A percentile compares a stretch with the other conserved stretches of the same genome.
phyloP scores from a whole-genome alignment of 2,888 invertebrate genomes.

The Dicranocentrus wangi region DNA sequence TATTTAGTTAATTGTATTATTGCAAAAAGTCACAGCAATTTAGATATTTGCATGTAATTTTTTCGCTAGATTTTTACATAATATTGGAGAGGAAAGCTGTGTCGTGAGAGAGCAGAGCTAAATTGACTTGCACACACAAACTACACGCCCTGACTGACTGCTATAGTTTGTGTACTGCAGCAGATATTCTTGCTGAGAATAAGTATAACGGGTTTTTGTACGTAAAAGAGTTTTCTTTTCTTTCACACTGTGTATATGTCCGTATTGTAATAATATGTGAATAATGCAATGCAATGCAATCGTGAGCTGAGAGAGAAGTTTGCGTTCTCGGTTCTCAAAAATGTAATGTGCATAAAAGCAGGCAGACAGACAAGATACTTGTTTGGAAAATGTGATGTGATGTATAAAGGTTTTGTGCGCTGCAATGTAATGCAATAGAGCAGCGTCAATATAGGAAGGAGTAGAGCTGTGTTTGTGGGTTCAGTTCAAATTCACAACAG shows the following conservation, averaged over 20 bases:
- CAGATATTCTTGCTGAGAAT: slow-evolving; percentile 41
- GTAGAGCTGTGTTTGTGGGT: background rate
- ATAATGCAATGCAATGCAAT: slow-evolving; percentile 57
- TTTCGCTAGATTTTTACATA: too few species aligned
- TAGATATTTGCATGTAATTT: background rate
- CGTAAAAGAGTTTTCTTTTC: slow-evolving; percentile 34
- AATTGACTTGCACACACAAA: slow-evolving; percentile 52
- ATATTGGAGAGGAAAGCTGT: slow-evolving; percentile 8
- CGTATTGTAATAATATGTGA: slow-evolving; percentile 33
- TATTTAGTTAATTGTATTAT: slow-evolving; percentile 1
- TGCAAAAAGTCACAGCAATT: background rate
- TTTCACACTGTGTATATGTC: background rate
- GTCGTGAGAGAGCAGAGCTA: slow-evolving; percentile 31
- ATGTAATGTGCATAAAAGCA: slow-evolving; percentile 16
- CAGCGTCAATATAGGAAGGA: too few species aligned
- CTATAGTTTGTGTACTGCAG: slow-evolving; percentile 43
- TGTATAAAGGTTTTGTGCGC: too few species aligned
- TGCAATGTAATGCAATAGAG: slow-evolving; percentile 50
- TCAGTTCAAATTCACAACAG: background rate
- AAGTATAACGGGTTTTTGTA: too few species aligned
- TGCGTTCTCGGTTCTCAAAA: slow-evolving; percentile 9
- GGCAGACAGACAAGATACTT: slow-evolving; percentile 37
- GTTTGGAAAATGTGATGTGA: slow-evolving; percentile 52
- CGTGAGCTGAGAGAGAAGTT: background rate
- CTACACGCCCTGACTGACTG: slow-evolving; percentile 64